These are phyloP conservation scores for Larimichthys polyactis DNA, from an alignment of 2,113 vertebrate genomes.

Conservation along the genomic window DNA sequence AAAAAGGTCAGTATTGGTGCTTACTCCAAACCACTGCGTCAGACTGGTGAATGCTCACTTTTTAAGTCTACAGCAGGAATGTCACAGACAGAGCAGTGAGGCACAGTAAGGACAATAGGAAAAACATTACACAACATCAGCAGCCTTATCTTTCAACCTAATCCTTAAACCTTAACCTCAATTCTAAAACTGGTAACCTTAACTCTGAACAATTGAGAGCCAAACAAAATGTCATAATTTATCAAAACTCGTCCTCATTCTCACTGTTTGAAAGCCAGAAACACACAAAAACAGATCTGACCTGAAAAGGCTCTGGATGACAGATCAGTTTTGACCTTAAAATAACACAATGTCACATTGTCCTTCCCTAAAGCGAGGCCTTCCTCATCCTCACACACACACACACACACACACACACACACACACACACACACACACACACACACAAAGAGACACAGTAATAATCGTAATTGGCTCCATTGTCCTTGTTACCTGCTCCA, in stretches of 20 bases:
- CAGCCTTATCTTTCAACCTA: background rate
- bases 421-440: slow-evolving; percentile 1
- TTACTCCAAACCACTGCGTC: background rate
- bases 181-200: background rate
- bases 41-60: background rate
- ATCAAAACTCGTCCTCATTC: background rate
- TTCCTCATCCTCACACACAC: background rate
- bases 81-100: background rate
- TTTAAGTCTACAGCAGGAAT: background rate
- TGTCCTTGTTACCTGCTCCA: background rate
- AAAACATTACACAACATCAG: background rate
- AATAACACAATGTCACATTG: slow-evolving; percentile 16
- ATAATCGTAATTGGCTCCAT: background rate
- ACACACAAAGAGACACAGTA: background rate
- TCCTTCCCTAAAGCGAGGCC: slow-evolving; percentile 26
- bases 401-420: background rate
- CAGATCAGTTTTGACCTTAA: slow-evolving; percentile 31
- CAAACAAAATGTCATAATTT: background rate
- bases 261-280: background rate
- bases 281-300: background rate
- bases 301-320: slow-evolving; percentile 17
- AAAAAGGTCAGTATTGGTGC: background rate
- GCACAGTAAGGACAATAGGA: background rate
- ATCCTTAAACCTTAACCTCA: background rate
- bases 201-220: background rate